A percentile compares a stretch with the other conserved stretches of the same genome.
These are phyloP conservation scores for Neotoxoptera formosana DNA, from an alignment of 1,140 invertebrate genomes.

Conservation along the genomic window DNA sequence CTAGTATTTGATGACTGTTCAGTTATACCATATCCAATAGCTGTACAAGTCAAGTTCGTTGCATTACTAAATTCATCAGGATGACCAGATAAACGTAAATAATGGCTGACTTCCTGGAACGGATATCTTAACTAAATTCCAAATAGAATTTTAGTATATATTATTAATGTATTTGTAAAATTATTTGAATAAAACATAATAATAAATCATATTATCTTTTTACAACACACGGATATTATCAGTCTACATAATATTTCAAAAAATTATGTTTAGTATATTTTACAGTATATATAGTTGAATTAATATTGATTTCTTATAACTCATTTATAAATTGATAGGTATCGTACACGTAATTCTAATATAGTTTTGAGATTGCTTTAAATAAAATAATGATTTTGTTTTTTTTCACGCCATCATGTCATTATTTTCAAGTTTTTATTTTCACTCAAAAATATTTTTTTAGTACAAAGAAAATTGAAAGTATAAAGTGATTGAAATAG, in stretches of 20 bases:
- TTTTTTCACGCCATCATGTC: too few species aligned
- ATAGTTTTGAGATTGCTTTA: too few species aligned
- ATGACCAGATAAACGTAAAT: background rate
- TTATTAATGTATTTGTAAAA: too few species aligned
- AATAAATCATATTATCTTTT: background rate
- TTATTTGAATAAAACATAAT: background rate
- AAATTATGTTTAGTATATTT: background rate
- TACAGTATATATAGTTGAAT: background rate
- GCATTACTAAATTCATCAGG: background rate
- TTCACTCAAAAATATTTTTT: too few species aligned
- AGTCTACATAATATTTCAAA: background rate
- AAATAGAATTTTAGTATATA: background rate
- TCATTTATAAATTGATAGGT: too few species aligned
- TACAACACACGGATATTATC: background rate
- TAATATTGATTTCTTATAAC: too few species aligned
- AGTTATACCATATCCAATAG: background rate
- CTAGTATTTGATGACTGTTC: fast-evolving
- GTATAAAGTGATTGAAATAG: too few species aligned
- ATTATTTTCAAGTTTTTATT: too few species aligned
- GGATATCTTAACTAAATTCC: background rate
- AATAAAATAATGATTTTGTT: too few species aligned
- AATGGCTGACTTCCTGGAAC: background rate
- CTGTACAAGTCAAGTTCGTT: background rate
- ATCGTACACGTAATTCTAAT: too few species aligned
- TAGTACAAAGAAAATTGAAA: too few species aligned